Base-by-base conservation (phyloP, 2,797 vertebrate species). In the Sphaeramia orbicularis region DNA sequence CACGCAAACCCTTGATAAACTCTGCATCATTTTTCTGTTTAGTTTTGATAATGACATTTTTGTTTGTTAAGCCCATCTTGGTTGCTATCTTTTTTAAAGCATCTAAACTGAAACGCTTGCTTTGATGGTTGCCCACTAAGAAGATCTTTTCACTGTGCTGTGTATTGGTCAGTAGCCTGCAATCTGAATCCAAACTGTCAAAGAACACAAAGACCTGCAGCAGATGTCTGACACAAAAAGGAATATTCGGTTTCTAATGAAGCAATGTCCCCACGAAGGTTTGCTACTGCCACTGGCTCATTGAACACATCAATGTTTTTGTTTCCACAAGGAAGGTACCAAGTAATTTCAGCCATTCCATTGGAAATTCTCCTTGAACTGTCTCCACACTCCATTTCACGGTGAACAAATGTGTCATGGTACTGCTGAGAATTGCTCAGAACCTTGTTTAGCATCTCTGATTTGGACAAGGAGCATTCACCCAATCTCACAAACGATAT, bases 311-410 rank as follows among this genome's bases (percentile, higher is more conserved):
- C 95, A 61, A 91, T 88, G 70, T 88, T 91, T 78, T 77, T 66
- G 24, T 84, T 91, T 36, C 94, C 94, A 16, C 91, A 89, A 4
- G 95, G 95, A 24, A 95, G 92, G 45, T 94, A 94, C 95, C 95
- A 96, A 74, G 92, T 89, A 0, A 95, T 85, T 83, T 96, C 94
- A 10, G 92, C 86, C 60, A 96, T 40, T 19, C 95, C 95, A 78
- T 92, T 36, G 4, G 90, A 92, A 49, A 93, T 89, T 69, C 6
- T 81, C 44, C 83, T 89, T 65, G 9, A 67, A 45, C 32, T 56
- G 51, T 92, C 81, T 0, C 93, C 94, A 56, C 91, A 51, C 18
- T 88, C 82, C 83, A 94, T 91, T 2, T 92, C 10, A 0, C 18
- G 54, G 18, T 94, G 91, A 63, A 93, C 69, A 76, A 95, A 95